Base-by-base conservation (phyloP, 2,113 vertebrate species). In the Eublepharis macularius region DNA sequence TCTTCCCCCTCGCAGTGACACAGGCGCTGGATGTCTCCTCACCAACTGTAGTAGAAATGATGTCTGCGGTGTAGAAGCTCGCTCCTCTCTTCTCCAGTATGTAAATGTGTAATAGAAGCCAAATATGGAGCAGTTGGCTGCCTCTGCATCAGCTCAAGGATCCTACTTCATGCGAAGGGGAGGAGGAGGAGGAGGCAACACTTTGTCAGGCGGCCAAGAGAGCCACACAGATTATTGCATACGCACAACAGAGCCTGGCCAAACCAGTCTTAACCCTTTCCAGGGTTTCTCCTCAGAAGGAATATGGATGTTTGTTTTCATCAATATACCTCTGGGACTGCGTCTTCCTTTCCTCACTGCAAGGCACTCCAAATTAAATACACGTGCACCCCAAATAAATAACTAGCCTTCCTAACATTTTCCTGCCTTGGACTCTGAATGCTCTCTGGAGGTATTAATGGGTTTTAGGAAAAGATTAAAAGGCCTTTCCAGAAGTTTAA, bases 121-220 rank as follows among this genome's bases (percentile, higher is more conserved):
- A 97, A 97, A 97, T 97, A 97, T 97, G 96, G 96, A 97, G 96
- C 96, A 97, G 96, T 97, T 97, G 96, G 96, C 96, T 95, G 96
- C 95, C 94, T 96, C 96, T 96, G 96, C 96, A 94, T 96, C 95
- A 95, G 96, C 96, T 96, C 96, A 88, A 95, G 96, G 96, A 96
- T 96, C 96, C 95, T 94, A 96, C 96, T 94, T 93, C 94, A 92
- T 91, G 93, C 93, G 93, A 93, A 92, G 86, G 81, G 60, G 34
- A 72, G n/a, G 47, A 82, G 89, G 92, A 86, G 91, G 94, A 92
- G 93, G 92, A 94, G 94, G 95, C 93, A 95, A 94, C 93, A 95
- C 95, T 92, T 91, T 95, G 96, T 96, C 97, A 91, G 94, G 91
- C 94, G 92, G 96, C 96, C 95, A 94, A 91, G 93, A 91, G 90